Evolutionary conservation across 2,113 vertebrate genomes (phyloP).

Genomic region (Erpornis zantholeuca): DNA sequence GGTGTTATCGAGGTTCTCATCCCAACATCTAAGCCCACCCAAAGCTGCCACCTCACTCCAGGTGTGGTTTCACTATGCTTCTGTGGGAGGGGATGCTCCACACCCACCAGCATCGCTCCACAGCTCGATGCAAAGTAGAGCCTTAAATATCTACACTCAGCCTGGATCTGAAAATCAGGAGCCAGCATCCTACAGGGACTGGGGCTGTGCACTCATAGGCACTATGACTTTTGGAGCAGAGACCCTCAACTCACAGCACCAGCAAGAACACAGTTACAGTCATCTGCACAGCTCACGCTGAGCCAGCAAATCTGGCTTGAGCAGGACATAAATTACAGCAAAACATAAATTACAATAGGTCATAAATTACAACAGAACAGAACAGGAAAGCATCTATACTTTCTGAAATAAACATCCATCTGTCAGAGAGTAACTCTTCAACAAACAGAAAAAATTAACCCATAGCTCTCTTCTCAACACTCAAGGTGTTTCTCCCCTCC

Average conservation of each 20-base stretch:
- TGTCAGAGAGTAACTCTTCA: background rate
- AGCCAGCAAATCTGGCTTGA: background rate
- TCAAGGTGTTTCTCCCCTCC: background rate
- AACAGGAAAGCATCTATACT: background rate
- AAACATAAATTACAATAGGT: background rate
- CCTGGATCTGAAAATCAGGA: background rate
- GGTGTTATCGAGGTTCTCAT: background rate
- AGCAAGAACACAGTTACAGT: rapidly evolving
- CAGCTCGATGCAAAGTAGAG: background rate
- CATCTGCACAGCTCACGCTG: background rate
- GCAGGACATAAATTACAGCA: background rate
- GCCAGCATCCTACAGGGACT: background rate
- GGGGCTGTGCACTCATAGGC: background rate
- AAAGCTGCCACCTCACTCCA: background rate
- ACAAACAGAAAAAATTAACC: background rate
- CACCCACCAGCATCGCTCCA: rapidly evolving
- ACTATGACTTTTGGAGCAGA: background rate
- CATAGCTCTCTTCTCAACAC: background rate
- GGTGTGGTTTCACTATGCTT: rapidly evolving
- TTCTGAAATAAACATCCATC: background rate
- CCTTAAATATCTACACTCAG: background rate
- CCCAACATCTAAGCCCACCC: background rate
- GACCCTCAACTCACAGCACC: background rate
- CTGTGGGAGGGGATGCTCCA: rapidly evolving
- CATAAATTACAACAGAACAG: background rate